Conservation (phyloP, 2,888 invertebrate species). For the Rotaria socialis region DNA sequence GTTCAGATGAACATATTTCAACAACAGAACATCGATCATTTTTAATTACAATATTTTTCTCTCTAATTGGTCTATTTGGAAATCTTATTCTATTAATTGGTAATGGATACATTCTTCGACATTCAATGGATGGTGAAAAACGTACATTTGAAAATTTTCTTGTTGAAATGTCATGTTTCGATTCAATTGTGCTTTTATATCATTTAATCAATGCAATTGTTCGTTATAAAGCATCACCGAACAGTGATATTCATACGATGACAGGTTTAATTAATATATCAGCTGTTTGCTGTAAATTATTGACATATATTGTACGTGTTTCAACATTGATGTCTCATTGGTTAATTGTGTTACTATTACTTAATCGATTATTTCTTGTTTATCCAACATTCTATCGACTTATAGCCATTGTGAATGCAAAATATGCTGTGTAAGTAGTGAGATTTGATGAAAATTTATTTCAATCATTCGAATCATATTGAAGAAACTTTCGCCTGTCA, state of each 20-base stretch:
- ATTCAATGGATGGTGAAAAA: neutral
- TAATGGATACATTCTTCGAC: neutral
- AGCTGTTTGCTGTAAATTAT: constrained; percentile 15
- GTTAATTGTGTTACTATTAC: constrained; percentile 16
- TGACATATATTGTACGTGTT: constrained; percentile 1
- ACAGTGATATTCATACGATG: neutral
- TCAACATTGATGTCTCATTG: constrained; percentile 3
- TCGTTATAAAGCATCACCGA: neutral
- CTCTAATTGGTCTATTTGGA: neutral
- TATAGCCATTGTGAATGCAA: neutral
- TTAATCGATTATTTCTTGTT: constrained; percentile 15
- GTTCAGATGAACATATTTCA: neutral
- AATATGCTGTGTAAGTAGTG: constrained; percentile 32
- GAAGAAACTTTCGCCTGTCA: too few species aligned
- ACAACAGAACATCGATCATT: neutral
- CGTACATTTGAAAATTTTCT: constrained; percentile 36
- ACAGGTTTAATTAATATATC: constrained; percentile 27
- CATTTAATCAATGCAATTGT: constrained; percentile 35
- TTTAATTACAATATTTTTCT: neutral
- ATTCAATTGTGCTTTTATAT: neutral
- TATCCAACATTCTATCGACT: neutral
- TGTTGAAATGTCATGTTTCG: constrained; percentile 10
- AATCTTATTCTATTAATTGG: neutral
- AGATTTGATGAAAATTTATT: neutral
- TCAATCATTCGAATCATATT: too few species aligned